These are phyloP conservation scores for Homalodisca vitripennis DNA, from an alignment of 1,140 invertebrate genomes.

Conservation along the genomic window DNA sequence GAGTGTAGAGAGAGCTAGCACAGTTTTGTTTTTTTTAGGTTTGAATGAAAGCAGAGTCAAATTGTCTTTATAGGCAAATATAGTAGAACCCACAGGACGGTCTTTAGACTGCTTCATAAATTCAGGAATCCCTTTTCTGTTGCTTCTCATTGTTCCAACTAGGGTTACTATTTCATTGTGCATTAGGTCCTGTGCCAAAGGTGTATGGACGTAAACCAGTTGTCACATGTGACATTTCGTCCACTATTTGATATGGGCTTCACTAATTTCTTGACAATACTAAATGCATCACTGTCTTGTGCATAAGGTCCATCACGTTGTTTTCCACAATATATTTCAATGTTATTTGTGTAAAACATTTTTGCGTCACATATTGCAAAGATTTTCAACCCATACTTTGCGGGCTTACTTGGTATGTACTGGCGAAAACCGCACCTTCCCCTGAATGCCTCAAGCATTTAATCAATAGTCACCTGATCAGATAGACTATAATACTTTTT, in stretches of 20 bases:
- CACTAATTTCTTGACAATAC: slow-evolving; percentile 34
- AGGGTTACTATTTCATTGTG: slow-evolving; percentile 26
- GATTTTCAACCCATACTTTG: slow-evolving; percentile 52
- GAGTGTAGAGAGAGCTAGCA: slow-evolving; percentile 23
- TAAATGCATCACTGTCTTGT: slow-evolving; percentile 41
- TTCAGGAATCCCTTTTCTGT: slow-evolving; percentile 45
- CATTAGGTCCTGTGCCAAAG: slow-evolving; percentile 37
- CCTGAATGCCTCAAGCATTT: slow-evolving; percentile 46
- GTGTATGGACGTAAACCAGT: slow-evolving; percentile 37
- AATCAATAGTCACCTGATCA: slow-evolving; percentile 44
- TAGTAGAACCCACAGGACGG: slow-evolving; percentile 21
- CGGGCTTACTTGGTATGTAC: slow-evolving; percentile 49
- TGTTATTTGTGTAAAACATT: slow-evolving; percentile 44
- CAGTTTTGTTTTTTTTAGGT: slow-evolving; percentile 39
- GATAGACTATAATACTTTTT: slow-evolving; percentile 27
- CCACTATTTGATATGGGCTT: slow-evolving; percentile 34
- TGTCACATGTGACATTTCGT: slow-evolving; percentile 39
- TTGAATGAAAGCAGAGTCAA: slow-evolving; percentile 46
- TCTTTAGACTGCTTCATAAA: slow-evolving; percentile 20
- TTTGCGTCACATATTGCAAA: slow-evolving; percentile 43
- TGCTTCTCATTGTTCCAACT: slow-evolving; percentile 47
- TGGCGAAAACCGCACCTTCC: slow-evolving; percentile 46
- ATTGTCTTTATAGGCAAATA: slow-evolving; percentile 43
- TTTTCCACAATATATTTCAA: slow-evolving; percentile 45
- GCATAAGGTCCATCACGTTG: slow-evolving; percentile 45